Percentiles rank a stretch among this genome's conserved stretches.
phyloP scores from a whole-genome alignment of 2,888 invertebrate species.

The Azorinus chamasolen region DNA sequence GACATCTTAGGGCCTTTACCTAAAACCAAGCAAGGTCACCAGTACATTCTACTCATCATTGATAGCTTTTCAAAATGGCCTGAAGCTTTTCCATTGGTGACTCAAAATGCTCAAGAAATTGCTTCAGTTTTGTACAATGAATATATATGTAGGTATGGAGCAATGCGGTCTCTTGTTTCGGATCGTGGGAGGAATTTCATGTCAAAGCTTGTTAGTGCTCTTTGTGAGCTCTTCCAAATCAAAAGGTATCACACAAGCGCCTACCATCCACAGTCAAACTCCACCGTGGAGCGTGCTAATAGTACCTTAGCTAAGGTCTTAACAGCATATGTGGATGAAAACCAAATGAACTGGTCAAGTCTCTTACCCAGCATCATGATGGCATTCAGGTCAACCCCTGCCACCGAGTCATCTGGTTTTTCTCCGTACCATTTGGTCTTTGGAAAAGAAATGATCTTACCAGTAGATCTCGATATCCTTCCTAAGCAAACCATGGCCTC shows the following conservation, averaged over 20 bases:
- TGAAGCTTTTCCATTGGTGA: slow-evolving; percentile 32
- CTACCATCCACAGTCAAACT: slow-evolving; percentile 57
- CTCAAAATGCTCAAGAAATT: slow-evolving; percentile 37
- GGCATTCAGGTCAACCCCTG: slow-evolving; percentile 35
- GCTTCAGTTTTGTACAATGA: too few species aligned
- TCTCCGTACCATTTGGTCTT: slow-evolving; percentile 53
- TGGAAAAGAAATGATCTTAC: slow-evolving; percentile 38
- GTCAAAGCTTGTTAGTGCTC: too few species aligned
- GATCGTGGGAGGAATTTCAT: too few species aligned
- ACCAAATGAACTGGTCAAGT: slow-evolving; percentile 49
- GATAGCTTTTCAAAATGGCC: slow-evolving; percentile 50
- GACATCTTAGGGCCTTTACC: slow-evolving; percentile 37
- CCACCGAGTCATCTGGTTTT: slow-evolving; percentile 33
- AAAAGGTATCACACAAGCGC: slow-evolving; percentile 43
- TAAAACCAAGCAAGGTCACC: too few species aligned
- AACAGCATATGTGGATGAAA: slow-evolving; percentile 40
- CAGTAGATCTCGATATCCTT: slow-evolving; percentile 25
- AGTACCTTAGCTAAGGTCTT: slow-evolving; percentile 40
- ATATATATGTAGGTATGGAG: too few species aligned
- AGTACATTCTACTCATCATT: slow-evolving; percentile 36
- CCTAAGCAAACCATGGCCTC: slow-evolving; percentile 22
- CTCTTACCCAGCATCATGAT: slow-evolving; percentile 50
- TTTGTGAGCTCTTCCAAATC: slow-evolving; percentile 54
- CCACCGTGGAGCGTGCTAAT: slow-evolving; percentile 39
- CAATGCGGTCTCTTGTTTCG: too few species aligned